phyloP scores from a whole-genome alignment of 2,888 invertebrate genomes.

The Aelia acuminata region DNA sequence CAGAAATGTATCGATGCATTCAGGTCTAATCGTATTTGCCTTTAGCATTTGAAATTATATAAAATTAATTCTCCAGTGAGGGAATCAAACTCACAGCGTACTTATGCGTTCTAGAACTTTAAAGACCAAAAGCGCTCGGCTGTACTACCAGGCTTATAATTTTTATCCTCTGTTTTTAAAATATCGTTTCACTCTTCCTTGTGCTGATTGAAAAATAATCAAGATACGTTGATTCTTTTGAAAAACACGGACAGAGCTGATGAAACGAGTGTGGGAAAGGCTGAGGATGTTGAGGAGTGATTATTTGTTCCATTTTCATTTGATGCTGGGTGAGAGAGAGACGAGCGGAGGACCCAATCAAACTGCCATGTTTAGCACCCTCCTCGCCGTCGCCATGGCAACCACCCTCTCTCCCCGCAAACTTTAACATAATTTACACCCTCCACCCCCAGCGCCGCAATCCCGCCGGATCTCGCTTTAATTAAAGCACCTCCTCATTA shows the following conservation, averaged over 20 bases:
- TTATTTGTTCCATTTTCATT: slow-evolving; percentile 49
- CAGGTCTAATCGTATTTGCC: no score
- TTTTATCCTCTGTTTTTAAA: no score
- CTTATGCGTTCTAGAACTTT: no score
- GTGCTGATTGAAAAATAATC: no score
- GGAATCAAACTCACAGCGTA: no score
- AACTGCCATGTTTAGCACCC: slow-evolving; percentile 59
- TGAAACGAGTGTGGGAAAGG: background rate
- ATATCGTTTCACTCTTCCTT: no score
- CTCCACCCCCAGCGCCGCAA: background rate
- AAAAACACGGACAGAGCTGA: background rate
- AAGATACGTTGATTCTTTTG: background rate
- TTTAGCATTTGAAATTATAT: no score
- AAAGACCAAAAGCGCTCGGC: no score
- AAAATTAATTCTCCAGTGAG: no score
- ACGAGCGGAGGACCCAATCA: slow-evolving; percentile 35
- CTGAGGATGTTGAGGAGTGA: background rate
- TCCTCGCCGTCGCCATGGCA: slow-evolving; percentile 20
- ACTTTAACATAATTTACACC: slow-evolving; percentile 47
- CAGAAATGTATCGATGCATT: no score
- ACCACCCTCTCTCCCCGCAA: slow-evolving; percentile 33
- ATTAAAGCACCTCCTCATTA: slow-evolving; percentile 53
- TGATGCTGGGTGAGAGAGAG: slow-evolving; percentile 24
- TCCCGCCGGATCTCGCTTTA: background rate
- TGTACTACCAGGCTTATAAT: no score